Conservation (phyloP, 2,797 vertebrate genomes). For the Garrulus glandarius region DNA sequence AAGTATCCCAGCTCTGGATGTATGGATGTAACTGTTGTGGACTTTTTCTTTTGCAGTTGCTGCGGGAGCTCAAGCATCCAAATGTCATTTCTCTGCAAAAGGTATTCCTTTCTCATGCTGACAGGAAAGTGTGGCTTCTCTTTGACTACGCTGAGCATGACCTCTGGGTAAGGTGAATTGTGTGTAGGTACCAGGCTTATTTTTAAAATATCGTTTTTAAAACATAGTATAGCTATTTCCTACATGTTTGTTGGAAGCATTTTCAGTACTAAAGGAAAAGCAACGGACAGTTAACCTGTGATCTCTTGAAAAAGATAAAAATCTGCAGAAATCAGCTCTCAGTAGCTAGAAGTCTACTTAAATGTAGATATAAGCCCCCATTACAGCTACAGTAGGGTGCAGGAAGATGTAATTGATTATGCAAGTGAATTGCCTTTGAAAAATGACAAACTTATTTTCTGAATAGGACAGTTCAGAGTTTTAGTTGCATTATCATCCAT, state of each 20-base stretch:
- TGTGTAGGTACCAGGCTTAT: neutral
- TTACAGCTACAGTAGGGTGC: neutral
- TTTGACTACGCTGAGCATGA: conserved; percentile 99
- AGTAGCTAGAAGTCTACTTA: neutral
- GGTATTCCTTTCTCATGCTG: conserved; percentile 98
- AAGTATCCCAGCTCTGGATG: neutral
- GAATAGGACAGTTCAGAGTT: neutral
- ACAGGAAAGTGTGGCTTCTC: conserved; percentile 99
- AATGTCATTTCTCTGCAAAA: conserved; percentile 99
- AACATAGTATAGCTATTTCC: neutral
- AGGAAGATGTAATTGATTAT: neutral
- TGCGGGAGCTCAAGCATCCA: conserved; percentile 97
- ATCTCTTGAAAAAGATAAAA: neutral
- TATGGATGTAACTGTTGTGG: neutral
- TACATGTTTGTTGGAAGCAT: neutral
- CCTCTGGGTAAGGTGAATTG: conserved; percentile 89
- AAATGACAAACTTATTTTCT: neutral
- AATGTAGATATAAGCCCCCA: neutral
- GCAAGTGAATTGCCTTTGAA: neutral
- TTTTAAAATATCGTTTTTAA: neutral
- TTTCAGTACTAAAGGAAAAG: neutral
- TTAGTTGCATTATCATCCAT: neutral
- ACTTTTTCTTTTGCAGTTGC: conserved; percentile 85
- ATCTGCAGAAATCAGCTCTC: neutral
- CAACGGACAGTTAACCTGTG: neutral